Evolutionary conservation across 2,113 vertebrate genomes (phyloP).

Genomic region (Heloderma charlesbogerti): DNA sequence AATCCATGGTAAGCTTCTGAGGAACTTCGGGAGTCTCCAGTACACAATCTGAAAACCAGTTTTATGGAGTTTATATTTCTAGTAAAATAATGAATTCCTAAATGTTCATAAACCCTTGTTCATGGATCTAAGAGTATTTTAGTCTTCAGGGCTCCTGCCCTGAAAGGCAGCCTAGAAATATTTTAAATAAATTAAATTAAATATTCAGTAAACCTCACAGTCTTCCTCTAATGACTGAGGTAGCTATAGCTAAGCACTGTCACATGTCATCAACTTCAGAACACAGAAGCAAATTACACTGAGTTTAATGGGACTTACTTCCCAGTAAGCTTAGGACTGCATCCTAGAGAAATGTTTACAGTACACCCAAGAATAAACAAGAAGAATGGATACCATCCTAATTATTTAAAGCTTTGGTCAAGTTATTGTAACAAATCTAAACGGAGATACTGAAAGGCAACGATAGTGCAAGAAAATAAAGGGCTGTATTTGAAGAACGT

Average conservation of each 20-base stretch:
- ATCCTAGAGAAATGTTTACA: not conserved
- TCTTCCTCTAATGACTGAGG: not conserved
- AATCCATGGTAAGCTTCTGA: not conserved
- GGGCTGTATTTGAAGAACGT: not conserved
- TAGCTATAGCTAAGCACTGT: not conserved
- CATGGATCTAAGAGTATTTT: slow-evolving; percentile 39
- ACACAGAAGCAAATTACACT: not conserved
- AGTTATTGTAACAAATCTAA: not conserved
- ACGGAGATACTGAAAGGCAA: not conserved
- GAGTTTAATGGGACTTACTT: not conserved
- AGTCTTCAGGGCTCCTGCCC: no score
- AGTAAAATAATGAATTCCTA: slow-evolving; percentile 12
- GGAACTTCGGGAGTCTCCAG: not conserved
- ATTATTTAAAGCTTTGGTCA: not conserved
- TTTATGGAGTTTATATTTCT: not conserved
- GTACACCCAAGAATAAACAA: not conserved
- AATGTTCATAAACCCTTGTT: slow-evolving; percentile 23
- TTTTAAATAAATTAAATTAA: no score
- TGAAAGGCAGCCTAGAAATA: no score
- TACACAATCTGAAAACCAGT: not conserved
- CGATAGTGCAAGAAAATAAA: not conserved
- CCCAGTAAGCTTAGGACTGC: not conserved
- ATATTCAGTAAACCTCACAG: slow-evolving; percentile 6
- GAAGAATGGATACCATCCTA: not conserved
- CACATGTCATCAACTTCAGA: not conserved